A percentile compares a stretch with the other conserved stretches of the same genome.
Conservation (phyloP, 2,888 invertebrate genomes). For the Polyommatus iphigenia region DNA sequence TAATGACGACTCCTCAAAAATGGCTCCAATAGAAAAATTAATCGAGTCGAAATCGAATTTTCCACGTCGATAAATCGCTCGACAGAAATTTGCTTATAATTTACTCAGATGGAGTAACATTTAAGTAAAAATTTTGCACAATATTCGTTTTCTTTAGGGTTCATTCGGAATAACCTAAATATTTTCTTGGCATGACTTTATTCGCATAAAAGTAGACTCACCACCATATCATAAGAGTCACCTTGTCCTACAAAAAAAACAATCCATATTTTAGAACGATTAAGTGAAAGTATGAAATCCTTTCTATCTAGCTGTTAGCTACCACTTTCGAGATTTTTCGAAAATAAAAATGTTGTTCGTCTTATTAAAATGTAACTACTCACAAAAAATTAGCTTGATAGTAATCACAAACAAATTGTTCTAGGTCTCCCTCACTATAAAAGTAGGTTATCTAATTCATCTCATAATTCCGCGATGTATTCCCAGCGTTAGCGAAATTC, state of each 20-base stretch:
- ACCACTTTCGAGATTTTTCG: no score
- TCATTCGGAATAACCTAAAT: not conserved
- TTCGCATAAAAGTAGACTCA: no score
- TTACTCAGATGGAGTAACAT: slow-evolving; percentile 28
- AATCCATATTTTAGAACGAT: no score
- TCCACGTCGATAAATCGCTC: slow-evolving; percentile 37
- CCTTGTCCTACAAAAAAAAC: no score
- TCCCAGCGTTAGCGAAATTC: slow-evolving; percentile 28
- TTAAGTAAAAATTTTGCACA: slow-evolving; percentile 28
- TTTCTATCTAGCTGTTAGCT: no score
- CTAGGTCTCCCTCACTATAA: no score
- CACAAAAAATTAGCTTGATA: no score
- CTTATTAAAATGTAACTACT: no score
- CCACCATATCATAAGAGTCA: no score
- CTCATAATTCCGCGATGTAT: slow-evolving; percentile 24
- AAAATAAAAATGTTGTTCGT: no score
- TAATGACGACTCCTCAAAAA: slow-evolving; percentile 46
- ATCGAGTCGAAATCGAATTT: slow-evolving; percentile 44
- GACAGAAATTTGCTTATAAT: slow-evolving; percentile 35
- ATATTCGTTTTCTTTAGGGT: not conserved
- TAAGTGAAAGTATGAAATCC: no score
- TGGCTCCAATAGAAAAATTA: slow-evolving; percentile 43
- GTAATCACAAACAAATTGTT: no score
- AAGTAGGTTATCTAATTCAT: slow-evolving; percentile 25
- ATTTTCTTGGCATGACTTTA: not conserved